Conservation (phyloP, 2,797 vertebrate genomes). For the Danionella dracula region DNA sequence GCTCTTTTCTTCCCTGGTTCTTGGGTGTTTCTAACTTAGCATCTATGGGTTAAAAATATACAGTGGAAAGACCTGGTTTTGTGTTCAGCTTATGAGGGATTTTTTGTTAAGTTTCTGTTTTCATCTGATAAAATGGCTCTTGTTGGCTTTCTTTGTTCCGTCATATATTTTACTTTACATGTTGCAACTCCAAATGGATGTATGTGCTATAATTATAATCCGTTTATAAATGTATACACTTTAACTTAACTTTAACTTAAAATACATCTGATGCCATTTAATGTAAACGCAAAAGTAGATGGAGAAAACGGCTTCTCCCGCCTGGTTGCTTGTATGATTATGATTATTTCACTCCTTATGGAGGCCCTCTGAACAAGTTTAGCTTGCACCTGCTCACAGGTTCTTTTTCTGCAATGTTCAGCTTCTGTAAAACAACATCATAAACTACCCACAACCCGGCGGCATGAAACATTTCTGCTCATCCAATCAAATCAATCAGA, state of each 20-base stretch:
- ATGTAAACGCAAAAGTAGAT: too few species aligned
- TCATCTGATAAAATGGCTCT: not conserved
- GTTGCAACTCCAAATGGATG: too few species aligned
- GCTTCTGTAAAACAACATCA: not conserved
- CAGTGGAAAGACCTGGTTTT: not conserved
- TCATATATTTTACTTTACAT: too few species aligned
- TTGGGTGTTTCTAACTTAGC: not conserved
- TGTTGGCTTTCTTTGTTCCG: not conserved
- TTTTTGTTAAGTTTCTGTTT: not conserved
- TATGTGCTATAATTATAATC: too few species aligned
- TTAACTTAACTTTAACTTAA: too few species aligned
- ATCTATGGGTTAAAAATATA: constrained; percentile 20
- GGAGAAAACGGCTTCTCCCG: too few species aligned
- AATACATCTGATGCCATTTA: too few species aligned
- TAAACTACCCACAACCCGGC: constrained; percentile 4
- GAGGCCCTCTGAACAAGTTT: too few species aligned
- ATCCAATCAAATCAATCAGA: constrained; percentile 34
- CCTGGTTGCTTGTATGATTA: too few species aligned
- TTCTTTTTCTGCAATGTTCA: constrained; percentile 9
- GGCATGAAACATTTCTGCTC: constrained; percentile 11
- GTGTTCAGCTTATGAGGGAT: not conserved
- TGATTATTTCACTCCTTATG: too few species aligned
- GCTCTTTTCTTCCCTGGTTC: constrained; percentile 27
- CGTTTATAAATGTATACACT: too few species aligned
- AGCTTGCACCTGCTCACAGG: not conserved